A percentile compares a stretch with the other conserved stretches of the same genome.
Conservation (phyloP, 2,888 invertebrate species). For the Patella depressa region DNA sequence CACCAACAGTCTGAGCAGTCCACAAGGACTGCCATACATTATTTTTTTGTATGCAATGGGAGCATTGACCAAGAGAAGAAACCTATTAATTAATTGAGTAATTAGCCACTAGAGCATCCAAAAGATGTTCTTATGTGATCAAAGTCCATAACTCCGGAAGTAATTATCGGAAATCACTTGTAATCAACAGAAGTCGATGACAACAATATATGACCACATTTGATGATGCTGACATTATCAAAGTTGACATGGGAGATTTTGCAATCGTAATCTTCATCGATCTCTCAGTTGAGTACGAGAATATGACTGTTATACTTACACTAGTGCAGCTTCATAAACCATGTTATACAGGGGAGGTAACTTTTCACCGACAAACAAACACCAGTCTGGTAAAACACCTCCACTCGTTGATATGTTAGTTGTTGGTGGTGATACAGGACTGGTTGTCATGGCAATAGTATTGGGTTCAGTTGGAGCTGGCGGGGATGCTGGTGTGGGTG, state of each 20-base stretch:
- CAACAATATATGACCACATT: no score
- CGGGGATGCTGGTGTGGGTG: conserved; percentile 6
- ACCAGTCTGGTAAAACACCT: conserved; percentile 53
- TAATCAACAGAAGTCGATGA: not conserved
- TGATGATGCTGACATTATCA: no score
- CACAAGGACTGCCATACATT: no score
- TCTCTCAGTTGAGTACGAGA: no score
- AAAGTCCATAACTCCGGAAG: no score
- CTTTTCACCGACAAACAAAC: conserved; percentile 45
- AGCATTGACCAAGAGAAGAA: not conserved
- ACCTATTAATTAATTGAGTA: not conserved
- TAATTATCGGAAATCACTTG: no score
- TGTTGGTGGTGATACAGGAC: not conserved
- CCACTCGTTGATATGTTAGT: conserved; percentile 11
- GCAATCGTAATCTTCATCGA: no score
- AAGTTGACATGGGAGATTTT: no score
- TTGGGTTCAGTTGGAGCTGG: not conserved
- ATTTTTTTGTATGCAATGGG: no score
- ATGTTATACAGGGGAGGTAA: conserved; percentile 66
- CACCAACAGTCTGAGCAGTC: no score
- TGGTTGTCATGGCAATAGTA: not conserved
- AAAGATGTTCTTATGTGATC: no score
- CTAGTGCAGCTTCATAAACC: conserved; percentile 60
- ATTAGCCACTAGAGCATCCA: not conserved
- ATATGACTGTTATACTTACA: conserved; percentile 46